Evolutionary conservation across 2,797 vertebrate genomes (phyloP), one percentile per base, ranked within the genome.

Genomic region (Parambassis ranga): DNA sequence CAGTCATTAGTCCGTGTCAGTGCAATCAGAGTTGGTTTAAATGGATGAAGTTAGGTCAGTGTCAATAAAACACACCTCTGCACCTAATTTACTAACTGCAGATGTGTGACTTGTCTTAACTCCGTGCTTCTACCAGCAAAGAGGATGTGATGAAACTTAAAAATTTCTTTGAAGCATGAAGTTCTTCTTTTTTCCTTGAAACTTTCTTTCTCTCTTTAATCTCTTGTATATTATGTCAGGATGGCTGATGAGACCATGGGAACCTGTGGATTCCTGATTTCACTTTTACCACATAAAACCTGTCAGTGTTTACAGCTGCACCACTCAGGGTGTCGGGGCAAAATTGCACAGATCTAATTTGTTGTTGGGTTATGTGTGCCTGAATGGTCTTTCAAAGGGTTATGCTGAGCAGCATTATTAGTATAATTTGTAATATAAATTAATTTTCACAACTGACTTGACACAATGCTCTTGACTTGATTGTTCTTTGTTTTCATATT

Each of bases 401-500:
- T n/a, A n/a, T n/a, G n/a, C 6, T 46, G 11, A 11, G 3, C 24
- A n/a, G n/a, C 5, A 36, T 10, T 1, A n/a, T n/a, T n/a, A n/a
- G n/a, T n/a, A n/a, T n/a, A n/a, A n/a, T n/a, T n/a, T n/a, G n/a
- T n/a, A n/a, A n/a, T n/a, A n/a, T n/a, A n/a, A n/a, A n/a, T n/a
- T n/a, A n/a, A n/a, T n/a, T 39, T 42, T 33, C 14, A 36, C 57
- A 16, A 10, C 52, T 69, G 11, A 47, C 20, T 23, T 35, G 10
- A 3, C 26, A 33, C 14, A 4, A 13, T 43, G 23, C 6, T 28
- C 9, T 20, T 35, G 2, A 13, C 37, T 50, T 4, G 26, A 22
- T 10, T 20, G 2, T 64, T 64, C 36, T 33, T 44, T 60, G 50
- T 81, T 67, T 74, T 78, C 59, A 70, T 42, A 68, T 77, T 78